Evolutionary conservation across 2,797 vertebrate genomes (phyloP).

Genomic region (Oryzias dopingdopingensis): DNA sequence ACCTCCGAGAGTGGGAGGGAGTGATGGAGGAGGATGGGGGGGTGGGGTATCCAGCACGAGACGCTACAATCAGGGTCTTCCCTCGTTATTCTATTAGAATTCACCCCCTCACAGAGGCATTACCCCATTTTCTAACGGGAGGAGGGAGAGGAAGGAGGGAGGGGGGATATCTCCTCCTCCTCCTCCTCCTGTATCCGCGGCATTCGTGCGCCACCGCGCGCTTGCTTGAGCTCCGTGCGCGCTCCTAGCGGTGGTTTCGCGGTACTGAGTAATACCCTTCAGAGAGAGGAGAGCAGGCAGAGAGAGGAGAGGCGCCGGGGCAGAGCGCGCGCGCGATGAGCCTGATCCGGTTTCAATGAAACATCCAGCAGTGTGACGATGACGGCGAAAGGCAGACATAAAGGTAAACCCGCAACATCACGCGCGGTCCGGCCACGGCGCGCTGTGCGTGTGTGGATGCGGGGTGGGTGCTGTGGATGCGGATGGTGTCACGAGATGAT

Average conservation of each 20-base stretch:
- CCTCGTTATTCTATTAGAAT: conserved; percentile 71
- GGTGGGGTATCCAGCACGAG: conserved; percentile 34
- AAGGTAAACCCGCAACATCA: conserved; percentile 72
- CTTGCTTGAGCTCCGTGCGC: conserved; percentile 63
- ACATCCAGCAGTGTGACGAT: conserved; percentile 79
- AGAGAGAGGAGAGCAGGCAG: conserved; percentile 55
- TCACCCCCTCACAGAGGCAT: conserved; percentile 67
- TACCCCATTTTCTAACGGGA: conserved; percentile 56
- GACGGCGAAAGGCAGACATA: conserved; percentile 85
- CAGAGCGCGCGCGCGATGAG: conserved; percentile 54
- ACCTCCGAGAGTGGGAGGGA: conserved; percentile 30
- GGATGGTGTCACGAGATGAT: conserved; percentile 55
- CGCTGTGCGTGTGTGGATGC: conserved; percentile 3
- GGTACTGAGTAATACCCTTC: conserved; percentile 72
- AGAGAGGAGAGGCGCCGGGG: conserved; percentile 32
- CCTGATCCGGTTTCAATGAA: conserved; percentile 78
- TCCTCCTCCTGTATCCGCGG: conserved; percentile 20
- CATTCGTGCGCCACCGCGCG: conserved; percentile 55
- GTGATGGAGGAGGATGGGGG: conserved; percentile 10
- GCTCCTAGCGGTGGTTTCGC: conserved; percentile 75
- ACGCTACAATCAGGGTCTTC: conserved; percentile 70
- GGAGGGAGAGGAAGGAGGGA: conserved; percentile 28
- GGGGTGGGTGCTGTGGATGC: conserved; percentile 28
- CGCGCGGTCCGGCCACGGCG: conserved; percentile 25
- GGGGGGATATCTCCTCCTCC: conserved; percentile 47